A percentile compares a stretch with the other conserved stretches of the same genome.
Evolutionary conservation across 1,140 invertebrate genomes (phyloP).

Genomic region (Ips typographus): DNA sequence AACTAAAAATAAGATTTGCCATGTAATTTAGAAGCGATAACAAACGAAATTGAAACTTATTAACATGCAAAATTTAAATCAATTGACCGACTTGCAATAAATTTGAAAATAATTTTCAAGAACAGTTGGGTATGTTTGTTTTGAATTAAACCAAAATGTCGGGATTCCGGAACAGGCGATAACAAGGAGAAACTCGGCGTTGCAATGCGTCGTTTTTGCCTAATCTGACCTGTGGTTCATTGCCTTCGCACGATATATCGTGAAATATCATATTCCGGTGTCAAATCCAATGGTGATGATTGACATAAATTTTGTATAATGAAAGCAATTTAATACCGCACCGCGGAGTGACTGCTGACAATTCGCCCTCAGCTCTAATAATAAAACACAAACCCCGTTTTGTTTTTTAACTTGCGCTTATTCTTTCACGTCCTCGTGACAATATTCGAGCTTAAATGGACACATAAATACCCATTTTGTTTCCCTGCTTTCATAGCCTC

Average conservation of each 20-base stretch:
- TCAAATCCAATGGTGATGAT: slow-evolving; percentile 53
- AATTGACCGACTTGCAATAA: too few relatives aligned
- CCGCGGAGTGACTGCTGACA: slow-evolving; percentile 37
- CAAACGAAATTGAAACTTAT: too few relatives aligned
- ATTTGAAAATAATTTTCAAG: too few relatives aligned
- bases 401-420: slow-evolving; percentile 32
- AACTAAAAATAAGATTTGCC: too few relatives aligned
- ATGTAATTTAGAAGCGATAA: too few relatives aligned
- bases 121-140: too few relatives aligned
- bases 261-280: slow-evolving; percentile 52
- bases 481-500: too few relatives aligned
- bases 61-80: too few relatives aligned
- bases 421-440: slow-evolving; percentile 31
- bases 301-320: slow-evolving; percentile 54
- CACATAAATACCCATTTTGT: slow-evolving; percentile 14
- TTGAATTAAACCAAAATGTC: too few relatives aligned
- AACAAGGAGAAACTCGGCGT: slow-evolving; percentile 43
- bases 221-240: slow-evolving; percentile 50
- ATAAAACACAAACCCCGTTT: slow-evolving; percentile 44
- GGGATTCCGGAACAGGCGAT: too few relatives aligned
- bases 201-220: slow-evolving; percentile 42
- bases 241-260: slow-evolving; percentile 47
- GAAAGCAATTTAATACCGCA: slow-evolving; percentile 48
- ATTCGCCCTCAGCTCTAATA: slow-evolving; percentile 39
- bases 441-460: slow-evolving; percentile 29